phyloP scores from a whole-genome alignment of 2,888 invertebrate genomes.

The Mythimna lalbum region DNA sequence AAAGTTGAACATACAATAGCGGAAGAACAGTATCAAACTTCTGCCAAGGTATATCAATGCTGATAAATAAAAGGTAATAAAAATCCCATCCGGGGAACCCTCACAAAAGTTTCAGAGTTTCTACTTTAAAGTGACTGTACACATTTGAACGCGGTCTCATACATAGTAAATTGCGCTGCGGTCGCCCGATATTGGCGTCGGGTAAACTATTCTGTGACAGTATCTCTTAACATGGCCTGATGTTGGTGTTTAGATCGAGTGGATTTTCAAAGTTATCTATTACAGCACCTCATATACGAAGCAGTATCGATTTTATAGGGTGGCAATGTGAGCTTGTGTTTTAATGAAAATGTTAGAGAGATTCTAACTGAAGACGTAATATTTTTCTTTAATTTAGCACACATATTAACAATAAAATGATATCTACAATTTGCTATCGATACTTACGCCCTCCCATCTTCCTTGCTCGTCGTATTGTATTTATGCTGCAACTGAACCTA shows the following conservation, averaged over 20 bases:
- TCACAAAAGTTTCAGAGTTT: conserved; percentile 61
- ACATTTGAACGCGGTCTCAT: conserved; percentile 66
- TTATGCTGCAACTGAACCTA: no score
- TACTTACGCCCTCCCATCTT: no score
- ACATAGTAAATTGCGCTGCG: conserved; percentile 68
- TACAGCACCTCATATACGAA: conserved; percentile 3
- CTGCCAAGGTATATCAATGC: conserved; percentile 50
- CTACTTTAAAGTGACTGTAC: conserved; percentile 65
- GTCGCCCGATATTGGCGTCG: conserved; percentile 63
- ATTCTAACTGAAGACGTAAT: not conserved
- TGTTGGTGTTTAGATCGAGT: conserved; percentile 50
- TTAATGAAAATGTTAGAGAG: not conserved
- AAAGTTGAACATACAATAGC: conserved; percentile 45
- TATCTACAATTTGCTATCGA: no score
- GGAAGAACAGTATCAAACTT: conserved; percentile 56
- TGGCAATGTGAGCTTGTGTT: not conserved
- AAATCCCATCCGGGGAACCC: conserved; percentile 63
- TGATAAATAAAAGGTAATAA: conserved; percentile 72
- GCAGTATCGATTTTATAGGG: conserved; percentile 1
- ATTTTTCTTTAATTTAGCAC: no score
- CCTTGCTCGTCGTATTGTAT: no score
- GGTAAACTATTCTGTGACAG: conserved; percentile 59
- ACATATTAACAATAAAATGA: no score
- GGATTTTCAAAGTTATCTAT: conserved; percentile 37
- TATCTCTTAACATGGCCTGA: conserved; percentile 51